Evolutionary conservation across 2,797 vertebrate genomes (phyloP).

Genomic region (Hylomyscus alleni): DNA sequence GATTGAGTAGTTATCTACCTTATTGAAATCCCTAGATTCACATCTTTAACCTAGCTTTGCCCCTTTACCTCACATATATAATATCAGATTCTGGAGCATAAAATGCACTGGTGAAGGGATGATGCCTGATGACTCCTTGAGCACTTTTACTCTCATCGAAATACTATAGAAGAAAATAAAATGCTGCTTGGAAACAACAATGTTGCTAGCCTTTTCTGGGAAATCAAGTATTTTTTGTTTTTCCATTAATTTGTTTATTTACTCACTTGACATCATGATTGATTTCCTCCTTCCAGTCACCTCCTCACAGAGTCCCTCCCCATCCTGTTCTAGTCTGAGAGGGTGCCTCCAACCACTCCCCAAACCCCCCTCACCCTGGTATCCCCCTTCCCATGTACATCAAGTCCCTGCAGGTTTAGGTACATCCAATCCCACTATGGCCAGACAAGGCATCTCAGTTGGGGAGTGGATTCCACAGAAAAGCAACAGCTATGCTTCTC

Average conservation of each 20-base stretch:
- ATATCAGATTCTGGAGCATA: not conserved
- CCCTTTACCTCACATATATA: not conserved
- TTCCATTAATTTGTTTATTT: not conserved
- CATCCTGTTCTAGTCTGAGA: not conserved
- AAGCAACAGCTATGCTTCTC: not conserved
- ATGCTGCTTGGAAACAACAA: not conserved
- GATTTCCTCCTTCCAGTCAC: not conserved
- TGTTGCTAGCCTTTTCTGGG: not conserved
- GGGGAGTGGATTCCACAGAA: not conserved
- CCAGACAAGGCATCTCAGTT: not conserved
- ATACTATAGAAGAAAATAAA: not conserved
- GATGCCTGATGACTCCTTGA: not conserved
- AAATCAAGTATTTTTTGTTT: not conserved
- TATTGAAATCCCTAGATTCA: not conserved
- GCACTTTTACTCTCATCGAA: not conserved
- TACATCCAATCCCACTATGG: not conserved
- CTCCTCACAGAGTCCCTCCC: not conserved
- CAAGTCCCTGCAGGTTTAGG: not conserved
- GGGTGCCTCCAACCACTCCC: not conserved
- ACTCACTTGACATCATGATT: not conserved
- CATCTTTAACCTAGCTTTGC: not conserved
- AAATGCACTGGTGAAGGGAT: not conserved
- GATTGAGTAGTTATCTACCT: not conserved
- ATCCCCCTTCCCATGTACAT: not conserved
- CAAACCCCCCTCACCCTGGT: not conserved